These are phyloP conservation scores for Girardia tigrina DNA, from an alignment of 2,888 invertebrate species.

Conservation along the genomic window DNA sequence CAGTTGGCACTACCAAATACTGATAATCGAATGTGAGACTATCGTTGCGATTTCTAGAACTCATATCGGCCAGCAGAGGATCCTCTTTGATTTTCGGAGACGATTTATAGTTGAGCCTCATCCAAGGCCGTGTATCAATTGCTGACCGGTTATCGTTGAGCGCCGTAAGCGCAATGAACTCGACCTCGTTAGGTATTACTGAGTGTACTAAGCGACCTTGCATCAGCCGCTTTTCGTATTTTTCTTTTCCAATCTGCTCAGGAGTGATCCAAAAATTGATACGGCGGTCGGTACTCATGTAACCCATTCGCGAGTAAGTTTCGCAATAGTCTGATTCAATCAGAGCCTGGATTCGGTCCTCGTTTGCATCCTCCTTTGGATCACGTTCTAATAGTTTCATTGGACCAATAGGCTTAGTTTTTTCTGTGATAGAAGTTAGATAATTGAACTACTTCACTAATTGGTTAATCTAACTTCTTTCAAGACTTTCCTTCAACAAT, in stretches of 20 bases:
- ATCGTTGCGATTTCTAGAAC: background rate
- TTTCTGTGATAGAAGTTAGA: background rate
- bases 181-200: background rate
- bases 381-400: background rate
- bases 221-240: background rate
- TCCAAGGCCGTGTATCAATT: background rate
- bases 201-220: constrained; percentile 1
- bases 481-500: constrained; percentile 8
- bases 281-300: background rate
- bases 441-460: background rate
- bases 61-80: background rate
- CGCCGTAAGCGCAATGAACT: background rate
- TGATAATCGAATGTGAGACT: constrained; percentile 10
- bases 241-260: background rate
- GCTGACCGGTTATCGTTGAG: background rate
- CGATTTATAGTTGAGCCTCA: background rate
- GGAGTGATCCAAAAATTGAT: constrained; percentile 5
- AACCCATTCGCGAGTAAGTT: constrained; percentile 1
- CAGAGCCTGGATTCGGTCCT: background rate
- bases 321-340: background rate
- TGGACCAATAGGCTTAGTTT: background rate
- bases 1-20: background rate
- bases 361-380: background rate
- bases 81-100: background rate
- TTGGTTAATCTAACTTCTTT: background rate